Conservation (phyloP, 2,113 vertebrate genomes). For the Noctilio leporinus region DNA sequence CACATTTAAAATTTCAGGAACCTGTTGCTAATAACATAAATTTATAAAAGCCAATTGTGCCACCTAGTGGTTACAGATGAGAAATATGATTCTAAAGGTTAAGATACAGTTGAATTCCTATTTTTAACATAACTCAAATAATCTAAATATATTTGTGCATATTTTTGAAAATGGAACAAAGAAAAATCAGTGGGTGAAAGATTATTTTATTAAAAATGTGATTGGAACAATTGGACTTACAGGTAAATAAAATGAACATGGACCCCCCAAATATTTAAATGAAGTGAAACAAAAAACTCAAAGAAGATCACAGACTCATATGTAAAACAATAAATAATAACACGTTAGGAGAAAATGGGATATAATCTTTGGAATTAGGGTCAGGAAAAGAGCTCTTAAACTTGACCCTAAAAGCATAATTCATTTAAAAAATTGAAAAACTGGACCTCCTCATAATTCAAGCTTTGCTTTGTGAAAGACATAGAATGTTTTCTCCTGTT, state of each 20-base stretch:
- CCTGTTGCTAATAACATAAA: background rate
- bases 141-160: background rate
- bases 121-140: background rate
- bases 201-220: background rate
- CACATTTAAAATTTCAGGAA: background rate
- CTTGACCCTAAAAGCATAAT: background rate
- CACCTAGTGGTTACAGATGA: slow-evolving; percentile 20
- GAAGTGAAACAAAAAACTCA: background rate
- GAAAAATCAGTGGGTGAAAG: background rate
- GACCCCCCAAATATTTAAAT: background rate
- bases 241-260: background rate
- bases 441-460: background rate
- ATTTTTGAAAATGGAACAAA: background rate
- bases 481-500: background rate
- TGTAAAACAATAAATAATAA: background rate
- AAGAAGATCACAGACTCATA: background rate
- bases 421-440: background rate
- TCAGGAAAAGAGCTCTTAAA: background rate
- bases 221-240: background rate
- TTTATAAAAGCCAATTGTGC: slow-evolving; percentile 30
- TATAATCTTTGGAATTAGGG: background rate
- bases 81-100: background rate
- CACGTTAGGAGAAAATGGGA: background rate
- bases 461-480: background rate
- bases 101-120: background rate